A percentile compares a stretch with the other conserved stretches of the same genome.
Evolutionary conservation across 2,888 invertebrate species (phyloP).

Genomic region (Leptura quadrifasciata): DNA sequence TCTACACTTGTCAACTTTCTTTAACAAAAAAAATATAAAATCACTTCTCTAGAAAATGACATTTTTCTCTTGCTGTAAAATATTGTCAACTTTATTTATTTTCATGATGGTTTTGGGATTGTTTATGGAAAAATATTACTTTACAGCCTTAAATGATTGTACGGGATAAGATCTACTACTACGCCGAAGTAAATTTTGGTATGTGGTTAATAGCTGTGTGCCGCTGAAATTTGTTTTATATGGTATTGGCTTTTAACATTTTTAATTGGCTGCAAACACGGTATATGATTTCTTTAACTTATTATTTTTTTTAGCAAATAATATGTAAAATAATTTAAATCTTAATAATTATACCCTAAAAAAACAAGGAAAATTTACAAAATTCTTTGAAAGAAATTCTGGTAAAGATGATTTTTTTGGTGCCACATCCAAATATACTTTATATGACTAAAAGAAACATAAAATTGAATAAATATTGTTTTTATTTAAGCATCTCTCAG

Average conservation of each 20-base stretch:
- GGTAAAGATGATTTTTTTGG: neutral
- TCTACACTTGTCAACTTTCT: too few relatives aligned
- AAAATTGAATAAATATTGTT: neutral
- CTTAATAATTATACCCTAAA: neutral
- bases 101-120: constrained; percentile 20
- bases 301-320: constrained; percentile 8
- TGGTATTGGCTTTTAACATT: constrained; percentile 50
- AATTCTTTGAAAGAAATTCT: neutral
- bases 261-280: constrained; percentile 52
- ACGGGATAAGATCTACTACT: constrained; percentile 45
- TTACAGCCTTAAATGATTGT: constrained; percentile 57
- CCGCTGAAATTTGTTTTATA: constrained; percentile 51
- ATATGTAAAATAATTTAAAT: neutral
- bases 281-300: constrained; percentile 34
- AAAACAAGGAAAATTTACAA: neutral
- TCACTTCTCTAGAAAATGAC: too few relatives aligned
- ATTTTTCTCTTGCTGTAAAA: neutral
- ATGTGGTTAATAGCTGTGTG: constrained; percentile 56
- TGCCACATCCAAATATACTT: constrained; percentile 14
- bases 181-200: constrained; percentile 59
- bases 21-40: too few relatives aligned
- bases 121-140: constrained; percentile 46
- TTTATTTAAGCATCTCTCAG: constrained; percentile 61
- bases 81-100: constrained; percentile 25
- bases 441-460: neutral